Percentiles rank a stretch among this genome's conserved stretches.
phyloP scores from a whole-genome alignment of 2,888 invertebrate genomes.

The Myopa tessellatipennis region DNA sequence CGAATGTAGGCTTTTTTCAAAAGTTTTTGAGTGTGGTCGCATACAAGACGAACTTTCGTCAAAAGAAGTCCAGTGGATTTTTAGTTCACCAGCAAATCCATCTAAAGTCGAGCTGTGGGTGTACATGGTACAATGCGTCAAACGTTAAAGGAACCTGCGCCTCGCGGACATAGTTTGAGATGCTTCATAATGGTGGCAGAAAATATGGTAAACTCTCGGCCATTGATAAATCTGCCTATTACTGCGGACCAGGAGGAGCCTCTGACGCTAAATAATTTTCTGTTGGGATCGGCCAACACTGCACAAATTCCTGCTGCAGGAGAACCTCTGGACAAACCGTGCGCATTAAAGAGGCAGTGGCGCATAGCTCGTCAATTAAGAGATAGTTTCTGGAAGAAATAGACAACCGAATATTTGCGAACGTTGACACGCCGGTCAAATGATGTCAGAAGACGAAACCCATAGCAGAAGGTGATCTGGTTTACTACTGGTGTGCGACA shows the following conservation, averaged over 20 bases:
- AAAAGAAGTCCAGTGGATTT: conserved; percentile 42
- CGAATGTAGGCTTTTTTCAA: conserved; percentile 22
- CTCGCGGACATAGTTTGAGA: conserved; percentile 31
- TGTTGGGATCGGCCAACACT: conserved; percentile 38
- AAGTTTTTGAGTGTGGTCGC: too few relatives aligned
- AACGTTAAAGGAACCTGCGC: conserved; percentile 34
- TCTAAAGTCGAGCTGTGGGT: conserved; percentile 43
- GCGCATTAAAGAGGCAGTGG: too few relatives aligned
- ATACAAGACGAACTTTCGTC: conserved; percentile 30
- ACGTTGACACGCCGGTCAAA: too few relatives aligned
- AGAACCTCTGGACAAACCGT: conserved; percentile 2
- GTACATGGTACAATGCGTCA: conserved; percentile 41
- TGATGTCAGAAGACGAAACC: conserved; percentile 19
- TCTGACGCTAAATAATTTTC: conserved; percentile 42
- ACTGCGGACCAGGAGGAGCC: conserved; percentile 38
- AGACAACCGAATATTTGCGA: too few relatives aligned
- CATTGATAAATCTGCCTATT: conserved; percentile 41
- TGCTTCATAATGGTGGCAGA: conserved; percentile 40
- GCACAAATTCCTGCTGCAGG: conserved; percentile 36
- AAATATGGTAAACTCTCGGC: conserved; percentile 43
- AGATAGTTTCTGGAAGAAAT: too few relatives aligned
- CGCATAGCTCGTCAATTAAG: too few relatives aligned
- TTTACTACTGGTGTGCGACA: not conserved
- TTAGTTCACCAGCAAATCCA: conserved; percentile 44
- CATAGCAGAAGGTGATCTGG: conserved; percentile 1